Evolutionary conservation across 2,888 invertebrate species (phyloP).

Genomic region (Agrochola lychnidis): DNA sequence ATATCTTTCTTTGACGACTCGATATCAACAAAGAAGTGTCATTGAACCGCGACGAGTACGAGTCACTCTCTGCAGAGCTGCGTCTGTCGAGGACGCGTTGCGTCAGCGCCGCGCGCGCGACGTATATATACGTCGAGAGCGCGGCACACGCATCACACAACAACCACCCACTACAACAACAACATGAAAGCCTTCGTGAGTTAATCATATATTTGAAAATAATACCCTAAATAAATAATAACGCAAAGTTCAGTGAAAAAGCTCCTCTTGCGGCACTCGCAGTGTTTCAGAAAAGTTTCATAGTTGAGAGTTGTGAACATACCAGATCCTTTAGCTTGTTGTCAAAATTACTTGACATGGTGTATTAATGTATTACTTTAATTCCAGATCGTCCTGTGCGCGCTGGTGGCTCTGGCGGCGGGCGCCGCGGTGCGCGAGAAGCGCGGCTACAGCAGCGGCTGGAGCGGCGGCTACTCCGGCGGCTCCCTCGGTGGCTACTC

Average conservation of each 20-base stretch:
- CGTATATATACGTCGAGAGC: conserved; percentile 38
- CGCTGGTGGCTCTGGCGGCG: conserved; percentile 51
- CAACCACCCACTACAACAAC: conserved; percentile 30
- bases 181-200: conserved; percentile 65
- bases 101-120: conserved; percentile 7
- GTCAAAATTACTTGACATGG: neutral
- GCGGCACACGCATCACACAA: conserved; percentile 8
- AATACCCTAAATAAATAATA: neutral
- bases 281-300: neutral
- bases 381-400: conserved; percentile 51
- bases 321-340: neutral
- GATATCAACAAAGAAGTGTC: conserved; percentile 2
- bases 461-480: neutral
- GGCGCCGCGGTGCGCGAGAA: conserved; percentile 58
- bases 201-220: conserved; percentile 7
- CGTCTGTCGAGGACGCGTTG: conserved; percentile 40
- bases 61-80: neutral
- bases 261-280: neutral
- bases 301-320: neutral
- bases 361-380: conserved; percentile 8
- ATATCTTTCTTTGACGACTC: neutral
- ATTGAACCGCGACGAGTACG: neutral
- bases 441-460: conserved; percentile 58
- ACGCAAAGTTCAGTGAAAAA: neutral
- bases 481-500: conserved; percentile 4